These are phyloP conservation scores for Acronicta aceris DNA, from an alignment of 2,888 invertebrate genomes.

Conservation along the genomic window DNA sequence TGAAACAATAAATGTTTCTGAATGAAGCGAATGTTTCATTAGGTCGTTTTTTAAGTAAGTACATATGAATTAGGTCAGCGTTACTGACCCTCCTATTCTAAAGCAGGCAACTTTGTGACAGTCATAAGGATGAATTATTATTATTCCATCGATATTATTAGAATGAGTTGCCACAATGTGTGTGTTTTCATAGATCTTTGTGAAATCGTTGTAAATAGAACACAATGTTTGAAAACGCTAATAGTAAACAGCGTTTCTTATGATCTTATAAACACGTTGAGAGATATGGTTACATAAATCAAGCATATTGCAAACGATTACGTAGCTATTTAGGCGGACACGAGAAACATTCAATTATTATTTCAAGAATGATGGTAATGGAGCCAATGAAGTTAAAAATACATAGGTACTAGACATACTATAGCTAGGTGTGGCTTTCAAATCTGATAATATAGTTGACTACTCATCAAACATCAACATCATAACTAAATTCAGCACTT, in stretches of 20 bases:
- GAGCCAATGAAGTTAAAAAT: constrained; percentile 20
- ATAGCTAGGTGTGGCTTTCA: not conserved
- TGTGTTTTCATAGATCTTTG: constrained; percentile 24
- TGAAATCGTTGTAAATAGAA: constrained; percentile 38
- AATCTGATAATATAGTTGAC: too few relatives aligned
- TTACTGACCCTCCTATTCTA: too few relatives aligned
- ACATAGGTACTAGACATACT: not conserved
- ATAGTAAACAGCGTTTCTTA: constrained; percentile 35
- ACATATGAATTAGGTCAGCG: too few relatives aligned
- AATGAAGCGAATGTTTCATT: too few relatives aligned
- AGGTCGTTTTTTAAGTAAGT: too few relatives aligned
- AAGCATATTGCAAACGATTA: constrained; percentile 24
- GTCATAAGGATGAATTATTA: not conserved
- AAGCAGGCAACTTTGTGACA: too few relatives aligned
- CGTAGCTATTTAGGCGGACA: constrained; percentile 7
- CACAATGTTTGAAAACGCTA: constrained; percentile 19
- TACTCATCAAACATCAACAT: too few relatives aligned
- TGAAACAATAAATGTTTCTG: too few relatives aligned
- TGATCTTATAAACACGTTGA: constrained; percentile 32
- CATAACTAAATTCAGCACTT: too few relatives aligned
- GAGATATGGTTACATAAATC: constrained; percentile 40
- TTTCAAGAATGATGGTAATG: constrained; percentile 17
- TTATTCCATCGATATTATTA: not conserved
- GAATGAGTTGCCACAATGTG: constrained; percentile 11
- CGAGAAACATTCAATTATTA: constrained; percentile 18